phyloP scores from a whole-genome alignment of 2,888 invertebrate species.

The Malachius bipustulatus region DNA sequence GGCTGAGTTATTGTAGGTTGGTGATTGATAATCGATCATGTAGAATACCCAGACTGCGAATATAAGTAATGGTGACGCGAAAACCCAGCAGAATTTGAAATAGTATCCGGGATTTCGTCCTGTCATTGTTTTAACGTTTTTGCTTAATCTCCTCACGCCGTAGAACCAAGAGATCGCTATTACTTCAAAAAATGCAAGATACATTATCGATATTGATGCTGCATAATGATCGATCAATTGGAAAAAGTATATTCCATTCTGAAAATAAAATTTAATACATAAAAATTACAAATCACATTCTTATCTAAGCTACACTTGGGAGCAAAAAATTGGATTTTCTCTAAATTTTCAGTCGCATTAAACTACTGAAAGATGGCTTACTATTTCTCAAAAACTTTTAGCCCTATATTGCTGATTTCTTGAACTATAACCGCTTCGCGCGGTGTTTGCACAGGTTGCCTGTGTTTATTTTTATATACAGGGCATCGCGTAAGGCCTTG shows the following conservation, averaged over 20 bases:
- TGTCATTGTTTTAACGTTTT: slow-evolving; percentile 84
- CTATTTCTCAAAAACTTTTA: not conserved
- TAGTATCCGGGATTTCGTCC: slow-evolving; percentile 68
- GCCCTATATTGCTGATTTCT: not conserved
- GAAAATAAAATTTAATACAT: too few relatives aligned
- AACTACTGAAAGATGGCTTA: slow-evolving; percentile 6
- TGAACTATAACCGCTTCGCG: too few relatives aligned
- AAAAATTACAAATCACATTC: too few relatives aligned
- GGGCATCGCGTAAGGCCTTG: too few relatives aligned
- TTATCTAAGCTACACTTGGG: too few relatives aligned
- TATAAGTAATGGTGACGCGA: slow-evolving; percentile 68
- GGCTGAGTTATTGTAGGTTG: slow-evolving; percentile 69
- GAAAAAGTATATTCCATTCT: slow-evolving; percentile 87
- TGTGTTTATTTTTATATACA: too few relatives aligned
- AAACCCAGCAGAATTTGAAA: slow-evolving; percentile 75
- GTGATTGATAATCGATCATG: slow-evolving; percentile 75
- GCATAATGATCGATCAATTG: slow-evolving; percentile 89
- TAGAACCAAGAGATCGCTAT: slow-evolving; percentile 88
- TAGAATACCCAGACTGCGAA: slow-evolving; percentile 81
- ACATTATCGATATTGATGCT: slow-evolving; percentile 84
- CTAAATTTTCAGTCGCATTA: too few relatives aligned
- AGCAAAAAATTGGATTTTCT: too few relatives aligned
- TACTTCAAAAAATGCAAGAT: slow-evolving; percentile 86
- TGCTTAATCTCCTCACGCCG: slow-evolving; percentile 66
- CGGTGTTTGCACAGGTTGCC: too few relatives aligned